These are phyloP conservation scores for Buceros bicornis DNA, from an alignment of 2,797 vertebrate species.

Conservation along the genomic window DNA sequence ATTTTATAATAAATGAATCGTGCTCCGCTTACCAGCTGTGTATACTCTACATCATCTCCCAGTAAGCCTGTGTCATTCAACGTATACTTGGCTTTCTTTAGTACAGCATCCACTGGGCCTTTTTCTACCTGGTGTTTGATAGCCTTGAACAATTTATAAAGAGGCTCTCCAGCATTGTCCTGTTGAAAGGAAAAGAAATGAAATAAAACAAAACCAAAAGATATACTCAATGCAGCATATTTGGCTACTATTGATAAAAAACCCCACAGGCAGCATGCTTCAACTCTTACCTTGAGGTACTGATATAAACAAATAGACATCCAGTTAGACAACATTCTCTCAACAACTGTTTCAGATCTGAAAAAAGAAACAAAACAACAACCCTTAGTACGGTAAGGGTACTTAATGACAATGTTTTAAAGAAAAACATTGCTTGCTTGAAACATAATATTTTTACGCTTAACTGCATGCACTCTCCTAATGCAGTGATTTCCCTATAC, in stretches of 20 bases:
- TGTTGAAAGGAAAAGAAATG: slow-evolving; percentile 62
- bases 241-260: background rate
- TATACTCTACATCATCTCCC: slow-evolving; percentile 96
- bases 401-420: background rate
- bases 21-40: slow-evolving; percentile 86
- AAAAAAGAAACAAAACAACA: background rate
- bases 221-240: background rate
- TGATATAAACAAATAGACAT: slow-evolving; percentile 99
- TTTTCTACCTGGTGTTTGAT: slow-evolving; percentile 99
- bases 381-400: background rate
- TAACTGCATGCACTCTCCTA: slow-evolving; percentile 36
- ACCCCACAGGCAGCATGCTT: background rate
- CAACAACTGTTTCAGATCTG: slow-evolving; percentile 97
- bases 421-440: background rate
- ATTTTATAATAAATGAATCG: background rate
- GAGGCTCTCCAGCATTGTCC: slow-evolving; percentile 95
- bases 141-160: slow-evolving; percentile 98
- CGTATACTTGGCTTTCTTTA: slow-evolving; percentile 98
- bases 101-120: slow-evolving; percentile 93
- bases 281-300: slow-evolving; percentile 90
- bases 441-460: slow-evolving; percentile 26
- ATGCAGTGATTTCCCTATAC: slow-evolving; percentile 68
- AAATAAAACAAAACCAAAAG: background rate
- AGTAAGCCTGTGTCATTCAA: slow-evolving; percentile 96
- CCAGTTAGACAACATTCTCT: slow-evolving; percentile 99